These are phyloP conservation scores for Digitonthophagus gazella DNA, from an alignment of 2,888 invertebrate species.

Conservation along the genomic window DNA sequence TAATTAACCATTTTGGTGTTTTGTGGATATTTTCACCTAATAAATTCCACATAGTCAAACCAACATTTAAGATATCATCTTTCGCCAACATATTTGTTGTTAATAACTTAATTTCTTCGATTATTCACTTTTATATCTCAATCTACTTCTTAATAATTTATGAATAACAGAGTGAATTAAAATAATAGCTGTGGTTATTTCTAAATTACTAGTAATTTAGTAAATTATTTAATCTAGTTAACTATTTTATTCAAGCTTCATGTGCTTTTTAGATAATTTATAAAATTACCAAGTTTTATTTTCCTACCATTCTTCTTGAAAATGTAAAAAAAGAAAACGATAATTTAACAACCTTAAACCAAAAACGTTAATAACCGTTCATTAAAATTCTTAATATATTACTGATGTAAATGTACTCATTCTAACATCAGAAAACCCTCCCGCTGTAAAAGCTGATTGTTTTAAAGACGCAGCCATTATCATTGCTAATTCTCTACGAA, in stretches of 20 bases:
- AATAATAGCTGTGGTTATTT: not conserved
- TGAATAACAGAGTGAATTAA: too few species aligned
- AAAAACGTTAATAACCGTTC: not conserved
- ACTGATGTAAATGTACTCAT: slow-evolving; percentile 23
- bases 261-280: not conserved
- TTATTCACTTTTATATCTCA: not conserved
- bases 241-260: too few species aligned
- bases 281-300: too few species aligned
- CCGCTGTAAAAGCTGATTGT: slow-evolving; percentile 16
- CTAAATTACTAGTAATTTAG: slow-evolving; percentile 1
- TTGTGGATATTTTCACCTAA: slow-evolving; percentile 18
- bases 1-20: not conserved
- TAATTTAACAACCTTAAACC: slow-evolving; percentile 24
- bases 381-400: not conserved
- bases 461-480: slow-evolving; percentile 19
- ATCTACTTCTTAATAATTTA: too few species aligned
- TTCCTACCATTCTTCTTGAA: slow-evolving; percentile 21
- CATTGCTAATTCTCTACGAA: slow-evolving; percentile 15
- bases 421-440: slow-evolving; percentile 22
- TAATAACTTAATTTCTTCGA: not conserved
- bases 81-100: slow-evolving; percentile 16
- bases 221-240: too few species aligned
- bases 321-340: slow-evolving; percentile 24
- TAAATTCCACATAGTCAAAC: slow-evolving; percentile 6
- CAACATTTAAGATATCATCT: slow-evolving; percentile 16